These are phyloP conservation scores for Leptinotarsa texana DNA, from an alignment of 1,140 invertebrate genomes.

Conservation along the genomic window DNA sequence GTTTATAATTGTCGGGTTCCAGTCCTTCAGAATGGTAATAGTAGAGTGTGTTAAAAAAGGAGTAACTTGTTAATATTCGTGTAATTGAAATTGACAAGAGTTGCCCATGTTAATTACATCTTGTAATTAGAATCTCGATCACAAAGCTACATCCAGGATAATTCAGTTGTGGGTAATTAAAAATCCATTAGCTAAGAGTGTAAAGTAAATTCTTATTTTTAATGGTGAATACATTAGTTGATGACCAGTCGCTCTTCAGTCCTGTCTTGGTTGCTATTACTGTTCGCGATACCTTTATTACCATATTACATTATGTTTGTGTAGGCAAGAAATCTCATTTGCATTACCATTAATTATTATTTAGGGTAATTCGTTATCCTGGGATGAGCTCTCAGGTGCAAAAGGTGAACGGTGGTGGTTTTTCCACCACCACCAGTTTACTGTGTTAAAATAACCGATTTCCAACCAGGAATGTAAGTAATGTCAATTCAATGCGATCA, in stretches of 20 bases:
- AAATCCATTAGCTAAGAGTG: constrained; percentile 52
- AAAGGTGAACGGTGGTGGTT: too few relatives aligned
- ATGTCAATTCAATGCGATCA: too few relatives aligned
- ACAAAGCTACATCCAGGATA: constrained; percentile 37
- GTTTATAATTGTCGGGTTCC: constrained; percentile 39
- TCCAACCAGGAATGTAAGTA: too few relatives aligned
- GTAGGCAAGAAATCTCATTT: constrained; percentile 9
- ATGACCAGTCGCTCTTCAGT: constrained; percentile 30
- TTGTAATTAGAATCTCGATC: constrained; percentile 47
- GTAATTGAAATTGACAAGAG: constrained; percentile 51
- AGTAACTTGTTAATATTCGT: constrained; percentile 44
- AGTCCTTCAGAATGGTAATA: constrained; percentile 34
- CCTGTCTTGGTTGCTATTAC: constrained; percentile 10
- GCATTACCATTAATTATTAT: constrained; percentile 25
- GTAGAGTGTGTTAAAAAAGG: constrained; percentile 31
- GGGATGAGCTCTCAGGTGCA: too few relatives aligned
- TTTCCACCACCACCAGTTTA: too few relatives aligned
- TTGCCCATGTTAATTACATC: constrained; percentile 46
- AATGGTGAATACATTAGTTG: constrained; percentile 48
- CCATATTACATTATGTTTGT: constrained; percentile 24
- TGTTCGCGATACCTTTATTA: constrained; percentile 13
- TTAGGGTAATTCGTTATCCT: constrained; percentile 17
- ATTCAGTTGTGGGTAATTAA: constrained; percentile 51
- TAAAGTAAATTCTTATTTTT: constrained; percentile 47
- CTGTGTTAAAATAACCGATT: too few relatives aligned